Evolutionary conservation across 2,113 vertebrate species (phyloP).

Genomic region (Oxyura jamaicensis): DNA sequence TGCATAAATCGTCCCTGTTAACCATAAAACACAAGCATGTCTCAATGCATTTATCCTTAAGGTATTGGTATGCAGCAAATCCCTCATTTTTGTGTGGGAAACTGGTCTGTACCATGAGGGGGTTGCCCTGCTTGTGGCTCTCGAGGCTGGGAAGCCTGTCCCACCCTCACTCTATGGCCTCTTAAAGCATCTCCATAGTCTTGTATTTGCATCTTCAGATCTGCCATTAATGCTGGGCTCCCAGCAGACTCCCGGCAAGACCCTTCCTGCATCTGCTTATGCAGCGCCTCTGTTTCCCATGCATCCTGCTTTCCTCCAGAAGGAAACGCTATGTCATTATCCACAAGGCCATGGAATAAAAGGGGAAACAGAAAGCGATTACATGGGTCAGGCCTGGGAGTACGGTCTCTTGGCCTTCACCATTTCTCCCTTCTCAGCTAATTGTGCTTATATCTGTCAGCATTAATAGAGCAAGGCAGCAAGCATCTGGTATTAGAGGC

Average conservation of each 20-base stretch:
- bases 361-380: not conserved
- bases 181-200: accelerated
- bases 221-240: not conserved
- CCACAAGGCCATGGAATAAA: not conserved
- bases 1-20: not conserved
- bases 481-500: not conserved
- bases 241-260: not conserved
- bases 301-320: not conserved
- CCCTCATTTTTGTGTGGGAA: not conserved
- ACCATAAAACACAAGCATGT: not conserved
- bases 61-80: not conserved
- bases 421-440: not conserved
- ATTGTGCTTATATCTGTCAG: not conserved
- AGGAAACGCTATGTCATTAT: not conserved
- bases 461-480: not conserved
- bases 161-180: not conserved
- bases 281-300: not conserved
- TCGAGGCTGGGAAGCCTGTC: accelerated
- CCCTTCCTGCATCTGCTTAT: not conserved
- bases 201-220: not conserved
- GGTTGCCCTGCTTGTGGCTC: not conserved
- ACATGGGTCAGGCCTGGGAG: not conserved
- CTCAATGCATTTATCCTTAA: not conserved
- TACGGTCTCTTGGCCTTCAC: not conserved
- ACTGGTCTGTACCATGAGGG: not conserved